Evolutionary conservation across 2,888 invertebrate genomes (phyloP), one percentile per base, ranked within the genome.

Genomic region (Drepana falcataria): DNA sequence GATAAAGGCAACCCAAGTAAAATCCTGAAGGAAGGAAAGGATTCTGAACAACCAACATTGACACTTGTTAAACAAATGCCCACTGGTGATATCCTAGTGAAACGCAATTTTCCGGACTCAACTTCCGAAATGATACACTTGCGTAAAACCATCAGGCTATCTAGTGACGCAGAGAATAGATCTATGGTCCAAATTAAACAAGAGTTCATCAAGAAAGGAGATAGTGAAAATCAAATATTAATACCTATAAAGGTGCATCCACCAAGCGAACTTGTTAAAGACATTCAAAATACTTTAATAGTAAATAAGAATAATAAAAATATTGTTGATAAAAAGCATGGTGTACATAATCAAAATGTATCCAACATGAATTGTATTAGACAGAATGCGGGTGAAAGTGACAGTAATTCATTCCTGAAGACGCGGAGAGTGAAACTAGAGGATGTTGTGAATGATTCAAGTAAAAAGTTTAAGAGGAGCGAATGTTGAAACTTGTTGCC

Each of bases 251-350:
- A 90, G 69, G 65, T 88, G 64, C 84, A 85, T 59, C 69, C 83
- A 57, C 59, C 71, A 59, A 83, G 85, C 84, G 90, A 91, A 59
- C 77, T 89, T 67, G 88, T 88, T 68, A 91, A 91, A 82, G 91
- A 91, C 80, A 84, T 91, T 81, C 90, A 90, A 79, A 91, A 89
- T 76, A 83, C 87, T 58, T 79, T 88, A 77, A 81, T 91, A 83
- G 85, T 81, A 73, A 90, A 86, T 84, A 91, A 89, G 79, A 90
- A 80, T 79, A 89, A 80, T 77, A 85, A 88, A 80, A 85, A 73
- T 67, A 71, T 87, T 65, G 79, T 85, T 87, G 91, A 91, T 79
- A 91, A 91, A 86, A 91, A 88, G 77, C 82, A 88, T 74, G 77
- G 84, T 85, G 83, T 90, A 79, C 81, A 90, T 82, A 90, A 86